Evolutionary conservation across 2,113 vertebrate species (phyloP), one percentile per base, ranked within the genome.

Genomic region (Lophura nycthemera): DNA sequence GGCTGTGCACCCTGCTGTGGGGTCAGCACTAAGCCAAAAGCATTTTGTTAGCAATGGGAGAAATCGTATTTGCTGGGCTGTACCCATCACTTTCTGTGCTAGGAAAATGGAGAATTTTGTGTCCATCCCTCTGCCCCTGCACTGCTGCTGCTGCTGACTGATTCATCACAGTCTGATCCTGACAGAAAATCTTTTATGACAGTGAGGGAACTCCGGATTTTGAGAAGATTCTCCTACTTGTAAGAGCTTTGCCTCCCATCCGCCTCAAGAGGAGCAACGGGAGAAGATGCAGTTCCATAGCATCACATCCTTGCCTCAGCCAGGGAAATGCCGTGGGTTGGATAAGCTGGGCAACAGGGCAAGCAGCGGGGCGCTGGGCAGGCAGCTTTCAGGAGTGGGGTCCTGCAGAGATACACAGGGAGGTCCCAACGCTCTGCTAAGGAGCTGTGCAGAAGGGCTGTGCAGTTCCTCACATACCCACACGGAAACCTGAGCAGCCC

Each of bases 11-110:
- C 12, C 15, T 29, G 61, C 63, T 19, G 24, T 42, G 7, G 40
- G 63, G 20, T 10, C 67, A 40, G 16, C 2, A 4, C 32, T 36
- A n/a, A 71, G 6, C 20, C 14, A 43, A 16, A 43, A 43, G 6
- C 42, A 54, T 32, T 60, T 4, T 13, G 8, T 40, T 17, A 18
- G 21, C 6, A 63, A 13, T 14, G 36, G 17, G 0, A 0, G 61
- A 92, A 75, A 66, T 63, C 16, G 6, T 2, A 0, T 36, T 80
- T 66, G 25, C 45, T 57, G 52, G 14, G 25, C 34, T 8, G 17
- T n/a, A 15, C 36, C 32, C 17, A 11, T 36, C 13, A 29, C 8
- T 19, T 40, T 40, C 43, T 36, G 67, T 22, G 3, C 34, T 57
- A 30, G 29, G 5, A 0, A 36, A 14, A 57, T 25, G 20, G 18